phyloP scores from a whole-genome alignment of 2,797 vertebrate genomes.

The Hemibagrus guttatus region DNA sequence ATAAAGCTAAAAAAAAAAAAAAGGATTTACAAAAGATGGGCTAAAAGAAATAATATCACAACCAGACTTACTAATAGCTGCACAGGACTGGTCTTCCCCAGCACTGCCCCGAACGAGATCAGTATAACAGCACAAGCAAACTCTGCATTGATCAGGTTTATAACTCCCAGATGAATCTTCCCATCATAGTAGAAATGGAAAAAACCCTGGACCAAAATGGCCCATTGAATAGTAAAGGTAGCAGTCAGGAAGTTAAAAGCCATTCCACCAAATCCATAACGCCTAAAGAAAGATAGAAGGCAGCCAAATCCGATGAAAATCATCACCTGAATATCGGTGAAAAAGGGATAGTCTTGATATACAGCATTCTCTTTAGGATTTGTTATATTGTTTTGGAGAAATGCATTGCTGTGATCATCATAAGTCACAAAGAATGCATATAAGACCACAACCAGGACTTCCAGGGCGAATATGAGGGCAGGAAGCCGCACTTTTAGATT shows the following conservation, averaged over 20 bases:
- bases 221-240: constrained; percentile 84
- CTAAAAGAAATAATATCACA: neutral
- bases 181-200: constrained; percentile 75
- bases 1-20: neutral
- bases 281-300: constrained; percentile 79
- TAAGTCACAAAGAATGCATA: constrained; percentile 79
- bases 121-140: constrained; percentile 82
- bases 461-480: constrained; percentile 70
- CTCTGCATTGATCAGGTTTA: constrained; percentile 78
- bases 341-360: constrained; percentile 77
- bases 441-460: constrained; percentile 70
- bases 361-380: constrained; percentile 66
- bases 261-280: constrained; percentile 79
- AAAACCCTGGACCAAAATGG: constrained; percentile 80
- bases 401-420: constrained; percentile 67
- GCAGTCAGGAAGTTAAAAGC: constrained; percentile 83
- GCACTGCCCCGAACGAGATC: constrained; percentile 80
- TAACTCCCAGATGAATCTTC: constrained; percentile 77
- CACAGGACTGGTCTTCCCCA: constrained; percentile 82
- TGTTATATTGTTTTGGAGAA: constrained; percentile 62
- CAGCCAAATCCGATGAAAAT: constrained; percentile 84
- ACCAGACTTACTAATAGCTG: constrained; percentile 73
- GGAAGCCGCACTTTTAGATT: constrained; percentile 70
- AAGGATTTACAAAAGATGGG: neutral
- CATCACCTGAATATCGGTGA: constrained; percentile 85